phyloP scores from a whole-genome alignment of 2,113 vertebrate species.

The Candoia aspera region DNA sequence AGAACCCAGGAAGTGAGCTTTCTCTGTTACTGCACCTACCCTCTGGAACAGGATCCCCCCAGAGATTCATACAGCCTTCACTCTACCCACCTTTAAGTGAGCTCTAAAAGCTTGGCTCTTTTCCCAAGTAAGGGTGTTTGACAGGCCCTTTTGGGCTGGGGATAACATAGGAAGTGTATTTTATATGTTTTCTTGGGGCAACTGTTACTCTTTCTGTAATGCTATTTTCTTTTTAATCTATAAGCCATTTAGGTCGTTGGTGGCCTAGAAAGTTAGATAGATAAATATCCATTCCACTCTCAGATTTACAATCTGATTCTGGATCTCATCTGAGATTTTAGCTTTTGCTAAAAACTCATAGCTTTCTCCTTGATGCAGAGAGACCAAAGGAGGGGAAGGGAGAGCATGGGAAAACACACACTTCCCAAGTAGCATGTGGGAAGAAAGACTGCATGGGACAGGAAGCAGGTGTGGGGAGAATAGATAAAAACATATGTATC shows the following conservation, averaged over 20 bases:
- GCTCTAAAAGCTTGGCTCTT: neutral
- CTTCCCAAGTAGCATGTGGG: slow-evolving; percentile 26
- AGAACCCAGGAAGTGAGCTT: neutral
- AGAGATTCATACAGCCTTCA: neutral
- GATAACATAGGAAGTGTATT: neutral
- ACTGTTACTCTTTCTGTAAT: neutral
- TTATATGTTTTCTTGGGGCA: neutral
- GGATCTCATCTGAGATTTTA: slow-evolving; percentile 18
- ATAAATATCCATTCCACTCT: neutral
- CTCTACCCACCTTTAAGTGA: neutral
- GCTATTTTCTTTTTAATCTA: neutral
- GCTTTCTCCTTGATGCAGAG: slow-evolving; percentile 41
- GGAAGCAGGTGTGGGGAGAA: neutral
- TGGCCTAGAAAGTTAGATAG: neutral
- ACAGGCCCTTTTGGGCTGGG: neutral
- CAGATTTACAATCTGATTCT: neutral
- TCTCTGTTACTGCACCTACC: neutral
- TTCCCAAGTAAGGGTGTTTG: neutral
- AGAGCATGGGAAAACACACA: neutral
- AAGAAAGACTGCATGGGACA: neutral
- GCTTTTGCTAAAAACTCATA: slow-evolving; percentile 26
- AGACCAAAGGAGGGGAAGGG: slow-evolving; percentile 21
- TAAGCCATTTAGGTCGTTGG: neutral
- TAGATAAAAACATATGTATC: slow-evolving; percentile 21
- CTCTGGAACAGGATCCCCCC: neutral